phyloP scores from a whole-genome alignment of 1,140 invertebrate genomes.

The Apis dorsata region DNA sequence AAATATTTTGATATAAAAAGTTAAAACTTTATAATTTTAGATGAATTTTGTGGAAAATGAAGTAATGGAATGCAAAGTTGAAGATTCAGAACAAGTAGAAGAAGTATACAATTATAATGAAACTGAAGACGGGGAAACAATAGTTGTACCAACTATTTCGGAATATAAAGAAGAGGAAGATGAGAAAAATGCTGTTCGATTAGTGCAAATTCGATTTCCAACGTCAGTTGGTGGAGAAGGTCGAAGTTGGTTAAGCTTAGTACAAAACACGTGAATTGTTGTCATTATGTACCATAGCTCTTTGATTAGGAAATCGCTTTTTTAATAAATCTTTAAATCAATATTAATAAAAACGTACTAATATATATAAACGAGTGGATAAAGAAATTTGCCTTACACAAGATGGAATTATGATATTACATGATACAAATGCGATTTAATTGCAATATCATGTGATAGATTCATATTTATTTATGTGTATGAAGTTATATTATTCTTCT shows the following conservation, averaged over 20 bases:
- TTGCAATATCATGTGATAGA: constrained; percentile 3
- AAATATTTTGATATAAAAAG: too few species aligned
- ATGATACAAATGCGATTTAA: neutral
- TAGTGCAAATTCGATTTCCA: constrained; percentile 77
- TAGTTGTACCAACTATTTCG: constrained; percentile 72
- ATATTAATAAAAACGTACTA: neutral
- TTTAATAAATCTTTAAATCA: constrained; percentile 3
- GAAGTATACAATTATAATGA: constrained; percentile 75
- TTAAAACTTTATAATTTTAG: constrained; percentile 46
- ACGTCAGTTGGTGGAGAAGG: constrained; percentile 65
- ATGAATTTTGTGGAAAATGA: constrained; percentile 68
- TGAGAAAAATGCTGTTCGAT: constrained; percentile 69
- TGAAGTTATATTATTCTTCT: neutral
- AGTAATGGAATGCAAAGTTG: constrained; percentile 69
- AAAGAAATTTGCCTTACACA: constrained; percentile 20
- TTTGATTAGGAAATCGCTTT: neutral
- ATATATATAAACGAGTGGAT: neutral
- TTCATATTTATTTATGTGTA: constrained; percentile 24
- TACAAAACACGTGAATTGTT: constrained; percentile 72
- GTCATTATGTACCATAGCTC: constrained; percentile 14
- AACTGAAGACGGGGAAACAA: constrained; percentile 72
- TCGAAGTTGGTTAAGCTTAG: constrained; percentile 76
- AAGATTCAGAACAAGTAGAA: constrained; percentile 68
- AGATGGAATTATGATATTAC: neutral
- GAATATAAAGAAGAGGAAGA: constrained; percentile 72